Evolutionary conservation across 2,797 vertebrate species (phyloP).

Genomic region (Lophius americanus): DNA sequence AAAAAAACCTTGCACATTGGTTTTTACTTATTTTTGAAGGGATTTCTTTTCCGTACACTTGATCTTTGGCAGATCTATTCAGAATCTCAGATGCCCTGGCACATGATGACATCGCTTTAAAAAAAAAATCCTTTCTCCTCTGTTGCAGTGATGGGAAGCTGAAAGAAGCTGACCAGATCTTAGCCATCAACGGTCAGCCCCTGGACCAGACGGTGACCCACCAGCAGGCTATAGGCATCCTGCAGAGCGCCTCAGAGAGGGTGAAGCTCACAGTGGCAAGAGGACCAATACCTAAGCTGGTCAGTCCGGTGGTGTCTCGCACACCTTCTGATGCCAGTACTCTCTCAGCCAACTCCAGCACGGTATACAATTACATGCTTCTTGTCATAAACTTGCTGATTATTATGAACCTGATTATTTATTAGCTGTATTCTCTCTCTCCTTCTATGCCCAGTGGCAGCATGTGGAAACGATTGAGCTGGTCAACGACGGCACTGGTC

Average conservation of each 20-base stretch:
- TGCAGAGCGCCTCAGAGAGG: constrained; percentile 91
- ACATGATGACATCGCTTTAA: neutral
- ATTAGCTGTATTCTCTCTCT: neutral
- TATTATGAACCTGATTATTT: too few species aligned
- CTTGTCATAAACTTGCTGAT: neutral
- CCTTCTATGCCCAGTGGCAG: constrained; percentile 83
- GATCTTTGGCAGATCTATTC: too few species aligned
- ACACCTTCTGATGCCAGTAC: constrained; percentile 96
- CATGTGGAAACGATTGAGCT: constrained; percentile 94
- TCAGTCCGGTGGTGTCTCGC: constrained; percentile 89
- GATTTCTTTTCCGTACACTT: too few species aligned
- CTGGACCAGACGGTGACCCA: constrained; percentile 95
- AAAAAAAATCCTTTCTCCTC: neutral
- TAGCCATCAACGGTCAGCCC: constrained; percentile 91
- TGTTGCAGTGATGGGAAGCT: constrained; percentile 90
- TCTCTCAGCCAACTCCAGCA: constrained; percentile 91
- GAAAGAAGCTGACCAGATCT: constrained; percentile 95
- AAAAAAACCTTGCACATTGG: too few species aligned
- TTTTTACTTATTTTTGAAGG: too few species aligned
- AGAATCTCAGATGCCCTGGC: neutral
- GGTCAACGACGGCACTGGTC: constrained; percentile 95
- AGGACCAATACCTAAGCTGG: constrained; percentile 87
- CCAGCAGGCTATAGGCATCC: constrained; percentile 93
- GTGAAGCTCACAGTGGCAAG: constrained; percentile 91
- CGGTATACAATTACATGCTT: constrained; percentile 69